Conservation (phyloP, 2,113 vertebrate genomes). For the Baryphthengus martii region DNA sequence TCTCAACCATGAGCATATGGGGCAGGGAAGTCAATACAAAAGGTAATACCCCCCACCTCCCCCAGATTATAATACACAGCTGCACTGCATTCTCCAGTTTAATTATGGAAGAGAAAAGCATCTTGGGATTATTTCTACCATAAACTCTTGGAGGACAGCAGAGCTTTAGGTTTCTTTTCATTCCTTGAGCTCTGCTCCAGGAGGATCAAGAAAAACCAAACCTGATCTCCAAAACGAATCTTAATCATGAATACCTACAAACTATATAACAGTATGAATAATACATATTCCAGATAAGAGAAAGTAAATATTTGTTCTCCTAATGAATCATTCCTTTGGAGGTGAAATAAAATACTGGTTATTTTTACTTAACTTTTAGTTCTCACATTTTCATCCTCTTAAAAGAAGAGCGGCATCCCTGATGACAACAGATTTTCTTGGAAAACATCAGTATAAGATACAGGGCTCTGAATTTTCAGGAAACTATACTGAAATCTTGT, state of each 20-base stretch:
- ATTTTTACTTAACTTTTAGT: not conserved
- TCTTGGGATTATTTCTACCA: not conserved
- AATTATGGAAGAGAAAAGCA: not conserved
- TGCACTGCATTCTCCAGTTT: not conserved
- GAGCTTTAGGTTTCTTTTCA: too few relatives aligned
- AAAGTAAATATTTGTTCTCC: slow-evolving; percentile 32
- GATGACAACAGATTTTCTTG: not conserved
- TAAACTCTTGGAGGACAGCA: not conserved
- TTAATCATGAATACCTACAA: not conserved
- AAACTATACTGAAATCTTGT: not conserved
- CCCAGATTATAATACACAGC: not conserved
- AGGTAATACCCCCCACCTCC: too few relatives aligned
- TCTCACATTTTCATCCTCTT: not conserved
- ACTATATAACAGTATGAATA: not conserved
- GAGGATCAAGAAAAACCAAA: not conserved
- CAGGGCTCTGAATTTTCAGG: not conserved
- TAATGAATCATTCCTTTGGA: not conserved
- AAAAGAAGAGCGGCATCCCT: not conserved
- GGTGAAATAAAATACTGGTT: not conserved
- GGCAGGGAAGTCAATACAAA: not conserved
- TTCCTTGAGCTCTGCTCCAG: not conserved
- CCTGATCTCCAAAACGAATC: not conserved
- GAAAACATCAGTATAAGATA: not conserved
- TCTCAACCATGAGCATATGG: rapidly evolving
- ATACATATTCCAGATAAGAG: slow-evolving; percentile 10